phyloP scores from a whole-genome alignment of 92 coral and sea anemone genomes.

The Phymanthus crucifer region DNA sequence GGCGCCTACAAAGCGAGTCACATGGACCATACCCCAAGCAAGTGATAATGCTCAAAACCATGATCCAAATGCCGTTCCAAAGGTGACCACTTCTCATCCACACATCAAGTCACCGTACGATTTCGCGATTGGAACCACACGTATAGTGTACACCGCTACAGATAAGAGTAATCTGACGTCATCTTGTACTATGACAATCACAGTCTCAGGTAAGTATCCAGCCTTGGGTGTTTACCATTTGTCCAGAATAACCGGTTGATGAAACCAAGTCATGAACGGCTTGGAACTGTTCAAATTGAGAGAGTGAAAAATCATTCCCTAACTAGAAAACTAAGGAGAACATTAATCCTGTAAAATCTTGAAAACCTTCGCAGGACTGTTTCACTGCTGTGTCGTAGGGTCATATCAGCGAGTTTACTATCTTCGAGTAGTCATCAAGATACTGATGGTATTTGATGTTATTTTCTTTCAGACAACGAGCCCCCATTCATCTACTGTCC shows the following conservation, averaged over 20 bases:
- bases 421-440: neutral
- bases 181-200: slow-evolving; percentile 76
- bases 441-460: neutral
- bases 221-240: too few species aligned
- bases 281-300: too few species aligned
- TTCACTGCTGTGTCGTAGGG: too few species aligned
- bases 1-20: slow-evolving; percentile 62
- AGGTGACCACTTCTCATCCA: slow-evolving; percentile 57
- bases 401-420: too few species aligned
- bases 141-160: slow-evolving; percentile 77
- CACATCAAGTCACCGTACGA: slow-evolving; percentile 74
- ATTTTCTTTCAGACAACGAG: slow-evolving; percentile 65
- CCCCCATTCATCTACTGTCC: slow-evolving; percentile 78
- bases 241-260: too few species aligned
- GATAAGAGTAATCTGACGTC: slow-evolving; percentile 67
- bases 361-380: too few species aligned
- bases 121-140: slow-evolving; percentile 75
- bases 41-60: slow-evolving; percentile 79
- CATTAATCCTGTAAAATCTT: too few species aligned
- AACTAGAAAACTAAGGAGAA: too few species aligned
- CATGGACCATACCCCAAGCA: slow-evolving; percentile 65
- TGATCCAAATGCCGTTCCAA: slow-evolving; percentile 75
- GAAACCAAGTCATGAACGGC: too few species aligned
- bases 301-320: too few species aligned
- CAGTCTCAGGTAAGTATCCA: slow-evolving; percentile 59